Conservation (phyloP, 2,113 vertebrate species). For the Melanerpes formicivorus region DNA sequence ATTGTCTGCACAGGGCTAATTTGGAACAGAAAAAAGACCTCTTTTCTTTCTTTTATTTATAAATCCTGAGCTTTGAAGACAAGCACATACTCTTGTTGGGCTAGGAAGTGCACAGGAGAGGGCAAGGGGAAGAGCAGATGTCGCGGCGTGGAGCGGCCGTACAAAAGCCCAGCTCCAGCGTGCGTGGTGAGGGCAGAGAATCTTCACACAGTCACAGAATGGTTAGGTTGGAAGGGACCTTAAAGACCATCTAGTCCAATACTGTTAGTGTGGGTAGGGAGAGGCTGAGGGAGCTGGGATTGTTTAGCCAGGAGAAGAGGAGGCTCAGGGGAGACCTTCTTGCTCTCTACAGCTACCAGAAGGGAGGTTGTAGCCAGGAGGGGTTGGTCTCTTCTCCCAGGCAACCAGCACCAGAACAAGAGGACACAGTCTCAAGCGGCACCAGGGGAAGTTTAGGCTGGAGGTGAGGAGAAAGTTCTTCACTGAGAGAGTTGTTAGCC, state of each 20-base stretch:
- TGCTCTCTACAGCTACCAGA: no score
- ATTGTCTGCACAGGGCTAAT: slow-evolving; percentile 68
- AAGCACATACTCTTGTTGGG: background rate
- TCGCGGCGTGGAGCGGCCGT: rapidly evolving
- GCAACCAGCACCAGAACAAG: no score
- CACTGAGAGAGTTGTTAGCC: no score
- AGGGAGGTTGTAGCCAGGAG: no score
- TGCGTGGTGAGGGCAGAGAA: background rate
- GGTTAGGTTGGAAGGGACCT: background rate
- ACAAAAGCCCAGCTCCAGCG: rapidly evolving
- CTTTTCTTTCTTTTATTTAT: slow-evolving; percentile 72
- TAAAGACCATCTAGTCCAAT: background rate
- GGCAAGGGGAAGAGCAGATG: background rate
- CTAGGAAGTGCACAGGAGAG: background rate
- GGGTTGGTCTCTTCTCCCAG: no score
- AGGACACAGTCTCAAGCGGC: no score
- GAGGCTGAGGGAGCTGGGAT: no score
- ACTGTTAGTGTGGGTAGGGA: background rate
- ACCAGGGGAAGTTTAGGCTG: no score
- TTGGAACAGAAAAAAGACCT: slow-evolving; percentile 56
- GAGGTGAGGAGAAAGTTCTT: no score
- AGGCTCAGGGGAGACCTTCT: no score
- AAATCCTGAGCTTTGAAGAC: background rate
- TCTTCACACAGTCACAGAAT: background rate
- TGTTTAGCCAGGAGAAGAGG: no score